Evolutionary conservation across 2,797 vertebrate genomes (phyloP).

Genomic region (Spinibarbus caldwelli): DNA sequence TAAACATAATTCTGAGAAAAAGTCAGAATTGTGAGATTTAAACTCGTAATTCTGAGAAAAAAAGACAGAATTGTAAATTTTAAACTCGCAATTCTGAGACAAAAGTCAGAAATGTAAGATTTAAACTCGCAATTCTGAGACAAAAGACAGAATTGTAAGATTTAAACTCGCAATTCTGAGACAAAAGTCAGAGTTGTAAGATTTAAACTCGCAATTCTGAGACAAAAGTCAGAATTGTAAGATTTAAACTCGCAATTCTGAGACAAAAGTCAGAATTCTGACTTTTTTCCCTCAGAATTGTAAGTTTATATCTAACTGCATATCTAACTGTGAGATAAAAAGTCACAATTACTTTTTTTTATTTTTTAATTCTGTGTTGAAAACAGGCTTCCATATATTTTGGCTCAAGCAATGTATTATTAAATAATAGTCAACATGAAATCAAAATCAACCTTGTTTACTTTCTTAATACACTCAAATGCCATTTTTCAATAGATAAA

Average conservation of each 20-base stretch:
- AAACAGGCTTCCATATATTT: neutral
- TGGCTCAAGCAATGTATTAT: neutral
- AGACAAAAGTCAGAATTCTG: neutral
- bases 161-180: neutral
- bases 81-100: too few relatives aligned
- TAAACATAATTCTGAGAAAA: neutral
- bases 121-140: too few relatives aligned
- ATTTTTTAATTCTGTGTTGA: neutral
- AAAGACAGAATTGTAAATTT: too few relatives aligned
- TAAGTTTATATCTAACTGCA: too few relatives aligned
- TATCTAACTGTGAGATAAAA: neutral
- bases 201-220: neutral
- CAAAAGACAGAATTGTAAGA: neutral
- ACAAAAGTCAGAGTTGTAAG: neutral
- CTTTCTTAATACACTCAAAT: neutral
- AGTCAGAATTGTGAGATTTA: neutral
- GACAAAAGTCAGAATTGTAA: neutral
- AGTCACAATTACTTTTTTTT: neutral
- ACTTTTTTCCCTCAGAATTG: neutral
- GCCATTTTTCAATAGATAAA: neutral
- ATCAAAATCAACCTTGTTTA: neutral
- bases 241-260: neutral
- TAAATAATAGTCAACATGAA: slow-evolving; percentile 6
- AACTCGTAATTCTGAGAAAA: too few relatives aligned
- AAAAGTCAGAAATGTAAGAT: too few relatives aligned